phyloP scores from a whole-genome alignment of 2,113 vertebrate genomes.

The Phyllostomus discolor region DNA sequence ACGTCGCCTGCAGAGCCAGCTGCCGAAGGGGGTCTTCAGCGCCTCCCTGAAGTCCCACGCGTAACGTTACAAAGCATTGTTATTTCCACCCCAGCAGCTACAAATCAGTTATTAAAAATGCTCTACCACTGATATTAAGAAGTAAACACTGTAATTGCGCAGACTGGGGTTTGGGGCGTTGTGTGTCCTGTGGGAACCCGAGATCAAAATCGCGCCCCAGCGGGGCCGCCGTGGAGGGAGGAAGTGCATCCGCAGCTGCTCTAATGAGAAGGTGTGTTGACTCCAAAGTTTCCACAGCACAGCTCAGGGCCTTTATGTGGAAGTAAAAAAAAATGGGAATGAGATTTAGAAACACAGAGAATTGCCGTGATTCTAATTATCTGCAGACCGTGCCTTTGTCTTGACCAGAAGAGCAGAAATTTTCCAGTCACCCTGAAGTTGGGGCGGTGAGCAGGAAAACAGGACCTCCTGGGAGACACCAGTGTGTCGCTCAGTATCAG shows the following conservation, averaged over 20 bases:
- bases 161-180: neutral
- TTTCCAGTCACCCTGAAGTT: neutral
- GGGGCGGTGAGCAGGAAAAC: neutral
- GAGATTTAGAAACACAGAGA: neutral
- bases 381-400: neutral
- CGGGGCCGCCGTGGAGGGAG: neutral
- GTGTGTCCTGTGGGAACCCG: neutral
- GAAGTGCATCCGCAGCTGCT: neutral
- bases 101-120: slow-evolving; percentile 19
- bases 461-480: neutral
- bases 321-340: neutral
- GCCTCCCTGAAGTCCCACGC: neutral
- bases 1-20: fast-evolving
- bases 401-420: neutral
- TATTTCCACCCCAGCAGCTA: slow-evolving; percentile 1
- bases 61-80: neutral
- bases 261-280: neutral
- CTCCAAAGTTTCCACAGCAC: neutral
- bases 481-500: fast-evolving
- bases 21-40: neutral
- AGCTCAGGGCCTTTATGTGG: neutral
- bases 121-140: slow-evolving; percentile 13
- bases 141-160: slow-evolving; percentile 58
- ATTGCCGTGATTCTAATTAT: neutral
- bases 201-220: neutral